A percentile compares a stretch with the other conserved stretches of the same genome.
Evolutionary conservation across 64 coral and sea anemone species (phyloP).

Genomic region (Montipora efflorescens): DNA sequence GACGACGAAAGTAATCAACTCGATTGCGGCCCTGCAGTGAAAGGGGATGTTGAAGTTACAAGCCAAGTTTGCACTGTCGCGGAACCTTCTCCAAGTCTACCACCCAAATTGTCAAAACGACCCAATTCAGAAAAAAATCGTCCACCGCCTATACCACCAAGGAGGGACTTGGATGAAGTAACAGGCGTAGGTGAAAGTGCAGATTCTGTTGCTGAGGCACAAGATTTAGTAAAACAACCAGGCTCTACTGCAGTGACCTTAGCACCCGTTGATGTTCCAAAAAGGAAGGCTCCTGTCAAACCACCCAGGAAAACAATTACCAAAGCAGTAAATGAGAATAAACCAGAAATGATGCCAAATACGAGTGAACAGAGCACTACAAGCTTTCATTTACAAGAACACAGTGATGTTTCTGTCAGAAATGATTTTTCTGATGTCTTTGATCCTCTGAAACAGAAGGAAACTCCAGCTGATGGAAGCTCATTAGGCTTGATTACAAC

Average conservation of each 20-base stretch:
- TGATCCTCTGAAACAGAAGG: neutral
- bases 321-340: neutral
- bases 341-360: neutral
- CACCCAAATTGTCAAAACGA: neutral
- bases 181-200: neutral
- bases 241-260: neutral
- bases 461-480: neutral
- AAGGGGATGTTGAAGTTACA: neutral
- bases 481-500: neutral
- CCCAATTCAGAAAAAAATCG: constrained; percentile 14
- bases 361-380: neutral
- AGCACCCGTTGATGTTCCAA: neutral
- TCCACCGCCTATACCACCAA: constrained; percentile 73
- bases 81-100: neutral
- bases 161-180: constrained; percentile 63
- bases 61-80: neutral
- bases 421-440: neutral
- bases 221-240: neutral
- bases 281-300: constrained; percentile 1
- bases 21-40: neutral
- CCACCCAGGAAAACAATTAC: neutral
- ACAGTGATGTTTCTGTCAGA: neutral
- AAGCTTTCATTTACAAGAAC: neutral
- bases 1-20: neutral
- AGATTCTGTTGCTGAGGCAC: neutral